Evolutionary conservation across 2,888 invertebrate species (phyloP), one percentile per base, ranked within the genome.

Genomic region (Diaprepes abbreviatus): DNA sequence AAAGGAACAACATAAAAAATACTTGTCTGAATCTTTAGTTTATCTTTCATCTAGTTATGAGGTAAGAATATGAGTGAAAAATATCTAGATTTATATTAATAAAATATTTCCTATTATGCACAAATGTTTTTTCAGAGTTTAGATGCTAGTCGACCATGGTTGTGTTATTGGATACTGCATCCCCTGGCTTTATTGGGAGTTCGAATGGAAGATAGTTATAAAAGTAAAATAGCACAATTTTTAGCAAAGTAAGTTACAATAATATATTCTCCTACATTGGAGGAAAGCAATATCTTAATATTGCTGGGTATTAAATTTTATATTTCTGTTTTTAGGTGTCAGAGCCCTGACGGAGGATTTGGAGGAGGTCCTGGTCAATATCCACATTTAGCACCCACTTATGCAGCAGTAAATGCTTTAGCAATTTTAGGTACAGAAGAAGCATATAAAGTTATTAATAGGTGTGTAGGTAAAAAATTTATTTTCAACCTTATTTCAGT

Each of bases 161-260:
- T 98, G 71, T 92, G 96, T 78, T 99, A 97, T 82, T 99, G 99
- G 99, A 95, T 95, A 72, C 84, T 98, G 33, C 97, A 99, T 85
- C 90, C 95, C 3, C 86, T 98, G 35, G 91, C 93, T 82, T 85
- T 98, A 72, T 84, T 96, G 33, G 90, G 89, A 72, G 88, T 89
- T 72, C 85, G 87, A 66, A 84, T 93, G 65, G 85, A 88, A 7
- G 87, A 88, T 33, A 86, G 86, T 21, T 85, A 86, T 7, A 85
- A 88, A 71, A 84, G 86, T 35, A 84, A 85, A 63, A 85, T 92
- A 66, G 85, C 87, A 12, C 82, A 86, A 55, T 92, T 92, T 81
- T 83, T 92, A 72, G 84, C 77, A 69, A 89, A 87, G 88, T 89
- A 82, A 72, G 80, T 38, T 17, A 19, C 5, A 14, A 21, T 45